Evolutionary conservation across 2,888 invertebrate genomes (phyloP).

Genomic region (Agriopis marginaria): DNA sequence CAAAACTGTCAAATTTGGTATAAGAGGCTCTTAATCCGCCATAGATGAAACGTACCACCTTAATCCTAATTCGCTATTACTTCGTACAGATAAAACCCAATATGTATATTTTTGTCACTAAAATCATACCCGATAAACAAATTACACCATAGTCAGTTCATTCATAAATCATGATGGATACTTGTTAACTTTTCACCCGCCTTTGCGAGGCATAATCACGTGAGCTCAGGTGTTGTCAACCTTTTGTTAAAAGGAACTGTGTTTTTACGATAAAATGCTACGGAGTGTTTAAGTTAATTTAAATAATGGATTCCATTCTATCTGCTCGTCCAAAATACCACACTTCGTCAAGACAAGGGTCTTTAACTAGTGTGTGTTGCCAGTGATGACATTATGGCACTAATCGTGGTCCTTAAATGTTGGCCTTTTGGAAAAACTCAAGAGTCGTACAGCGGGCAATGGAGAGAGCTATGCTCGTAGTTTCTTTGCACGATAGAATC

Average conservation of each 20-base stretch:
- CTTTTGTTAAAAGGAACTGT: slow-evolving; percentile 25
- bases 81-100: background rate
- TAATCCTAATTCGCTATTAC: background rate
- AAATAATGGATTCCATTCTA: background rate
- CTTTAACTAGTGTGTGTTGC: no score
- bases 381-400: background rate
- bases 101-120: no score
- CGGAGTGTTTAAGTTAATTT: background rate
- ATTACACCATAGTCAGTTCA: background rate
- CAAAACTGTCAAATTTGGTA: no score
- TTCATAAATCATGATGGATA: background rate
- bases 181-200: slow-evolving; percentile 5
- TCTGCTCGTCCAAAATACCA: no score
- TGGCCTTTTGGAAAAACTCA: no score
- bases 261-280: slow-evolving; percentile 4
- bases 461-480: no score
- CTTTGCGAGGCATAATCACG: slow-evolving; percentile 12
- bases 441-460: no score
- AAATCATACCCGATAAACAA: background rate
- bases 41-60: no score
- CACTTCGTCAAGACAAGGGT: no score
- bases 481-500: no score
- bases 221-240: slow-evolving; percentile 26
- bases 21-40: no score
- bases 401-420: no score